Conservation (phyloP, 2,113 vertebrate species). For the Halcyon senegalensis region DNA sequence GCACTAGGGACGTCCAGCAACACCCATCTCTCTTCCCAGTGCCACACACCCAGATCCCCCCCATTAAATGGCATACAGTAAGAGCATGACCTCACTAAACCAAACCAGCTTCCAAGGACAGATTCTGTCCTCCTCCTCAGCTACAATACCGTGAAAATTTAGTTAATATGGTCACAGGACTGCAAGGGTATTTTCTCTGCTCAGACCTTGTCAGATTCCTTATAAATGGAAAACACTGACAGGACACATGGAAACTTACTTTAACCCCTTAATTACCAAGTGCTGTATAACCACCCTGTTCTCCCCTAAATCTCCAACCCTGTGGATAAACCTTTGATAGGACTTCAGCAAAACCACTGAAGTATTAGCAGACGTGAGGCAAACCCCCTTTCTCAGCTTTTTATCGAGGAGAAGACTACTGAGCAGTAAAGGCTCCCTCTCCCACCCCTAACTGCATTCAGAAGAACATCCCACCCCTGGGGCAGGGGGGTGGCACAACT, state of each 20-base stretch:
- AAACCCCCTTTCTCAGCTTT: not conserved
- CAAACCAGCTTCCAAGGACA: not conserved
- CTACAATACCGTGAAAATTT: not conserved
- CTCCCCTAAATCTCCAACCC: conserved; percentile 11
- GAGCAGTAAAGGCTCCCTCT: conserved; percentile 13
- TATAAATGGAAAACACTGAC: not conserved
- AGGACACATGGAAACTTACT: not conserved
- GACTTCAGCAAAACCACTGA: conserved; percentile 39
- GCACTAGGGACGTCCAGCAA: not conserved
- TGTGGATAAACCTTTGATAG: not conserved
- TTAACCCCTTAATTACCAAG: not conserved
- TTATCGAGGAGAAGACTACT: not conserved
- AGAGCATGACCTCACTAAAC: rapidly evolving
- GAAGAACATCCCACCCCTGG: conserved; percentile 3
- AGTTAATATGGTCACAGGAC: not conserved
- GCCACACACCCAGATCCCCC: not conserved
- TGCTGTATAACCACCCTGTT: conserved; percentile 30
- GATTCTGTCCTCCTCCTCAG: not conserved
- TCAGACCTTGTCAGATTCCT: not conserved
- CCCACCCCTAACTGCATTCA: not conserved
- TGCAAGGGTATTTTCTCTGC: not conserved
- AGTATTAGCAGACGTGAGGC: not conserved
- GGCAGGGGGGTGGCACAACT: not conserved
- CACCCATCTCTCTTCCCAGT: not conserved
- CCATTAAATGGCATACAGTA: not conserved